Evolutionary conservation across 2,797 vertebrate genomes (phyloP), one percentile per base, ranked within the genome.

Genomic region (Thunnus albacares): DNA sequence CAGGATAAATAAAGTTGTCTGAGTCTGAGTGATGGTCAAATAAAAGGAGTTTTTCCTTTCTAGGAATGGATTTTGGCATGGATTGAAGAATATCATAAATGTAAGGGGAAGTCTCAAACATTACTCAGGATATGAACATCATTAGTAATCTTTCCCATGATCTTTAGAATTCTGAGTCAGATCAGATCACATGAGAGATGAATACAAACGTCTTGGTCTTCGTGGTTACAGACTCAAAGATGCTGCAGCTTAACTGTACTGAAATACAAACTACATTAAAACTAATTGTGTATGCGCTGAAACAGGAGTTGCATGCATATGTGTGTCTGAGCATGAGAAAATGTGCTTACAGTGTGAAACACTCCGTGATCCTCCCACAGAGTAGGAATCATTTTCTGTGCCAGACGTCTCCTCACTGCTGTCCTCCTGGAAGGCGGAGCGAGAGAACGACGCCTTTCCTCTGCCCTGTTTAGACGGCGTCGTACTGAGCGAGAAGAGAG

Each of bases 331-430:
- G 5, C 53, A 22, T 26, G 51, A 67, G 22, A 59, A 55, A 26
- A 30, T 8, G 15, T 43, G 87, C 95, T 94, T 83, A 96, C 96
- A 80, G 2, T 99, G 98, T 35, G 98, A 97, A 87, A 97, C 97
- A 0, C 97, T 83, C 84, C 97, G 96, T 35, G 97, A 96, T 0
- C 97, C 96, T 81, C 97, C 96, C 33, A 98, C 96, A 0, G 98
- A 98, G 94, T 99, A 99, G 51, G 98, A 98, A 89, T 99, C 98
- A 0, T 99, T 99, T 87, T 99, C 98, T 0, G 98, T 99, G 87
- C 98, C 98, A 0, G 98, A 99, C 0, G 98, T 99, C 89, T 99
- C 98, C 92, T 99, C 98, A 0, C 98, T 99, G 94, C 98, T 99
- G 93, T 99, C 98, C 71, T 99, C 98, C 0, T 96, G 97, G 91